Percentiles rank a stretch among this genome's conserved stretches.
Evolutionary conservation across 2,113 vertebrate genomes (phyloP).

Genomic region (Caranx melampygus): DNA sequence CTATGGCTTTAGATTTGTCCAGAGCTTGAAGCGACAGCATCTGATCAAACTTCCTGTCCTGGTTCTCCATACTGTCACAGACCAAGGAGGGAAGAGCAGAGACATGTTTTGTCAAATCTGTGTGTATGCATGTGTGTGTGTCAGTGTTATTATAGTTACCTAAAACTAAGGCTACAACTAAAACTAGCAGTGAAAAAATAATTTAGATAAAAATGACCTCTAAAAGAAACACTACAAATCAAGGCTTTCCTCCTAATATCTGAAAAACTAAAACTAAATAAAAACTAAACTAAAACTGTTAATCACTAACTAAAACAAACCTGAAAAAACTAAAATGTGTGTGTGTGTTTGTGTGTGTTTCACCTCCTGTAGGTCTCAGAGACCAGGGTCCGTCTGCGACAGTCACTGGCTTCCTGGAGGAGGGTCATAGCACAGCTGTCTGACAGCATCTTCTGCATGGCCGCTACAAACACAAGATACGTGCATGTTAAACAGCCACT

Average conservation of each 20-base stretch:
- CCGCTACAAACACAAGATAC: constrained; percentile 80
- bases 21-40: constrained; percentile 92
- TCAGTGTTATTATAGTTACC: too few species aligned
- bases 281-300: too few species aligned
- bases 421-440: constrained; percentile 89
- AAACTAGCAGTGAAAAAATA: too few species aligned
- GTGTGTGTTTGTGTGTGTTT: not conserved
- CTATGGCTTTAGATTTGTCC: constrained; percentile 93
- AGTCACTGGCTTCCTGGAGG: constrained; percentile 88
- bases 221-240: too few species aligned
- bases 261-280: too few species aligned
- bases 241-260: too few species aligned
- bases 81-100: constrained; percentile 32
- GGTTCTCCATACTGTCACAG: constrained; percentile 86
- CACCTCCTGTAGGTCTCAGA: constrained; percentile 92
- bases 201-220: too few species aligned
- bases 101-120: not conserved
- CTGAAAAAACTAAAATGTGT: not conserved
- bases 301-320: too few species aligned
- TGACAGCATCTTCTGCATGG: constrained; percentile 95
- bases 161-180: too few species aligned
- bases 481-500: too few species aligned
- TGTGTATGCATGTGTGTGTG: not conserved
- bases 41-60: constrained; percentile 92
- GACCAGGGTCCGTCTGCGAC: constrained; percentile 86